phyloP scores from a whole-genome alignment of 2,113 vertebrate genomes.

The Redunca redunca region DNA sequence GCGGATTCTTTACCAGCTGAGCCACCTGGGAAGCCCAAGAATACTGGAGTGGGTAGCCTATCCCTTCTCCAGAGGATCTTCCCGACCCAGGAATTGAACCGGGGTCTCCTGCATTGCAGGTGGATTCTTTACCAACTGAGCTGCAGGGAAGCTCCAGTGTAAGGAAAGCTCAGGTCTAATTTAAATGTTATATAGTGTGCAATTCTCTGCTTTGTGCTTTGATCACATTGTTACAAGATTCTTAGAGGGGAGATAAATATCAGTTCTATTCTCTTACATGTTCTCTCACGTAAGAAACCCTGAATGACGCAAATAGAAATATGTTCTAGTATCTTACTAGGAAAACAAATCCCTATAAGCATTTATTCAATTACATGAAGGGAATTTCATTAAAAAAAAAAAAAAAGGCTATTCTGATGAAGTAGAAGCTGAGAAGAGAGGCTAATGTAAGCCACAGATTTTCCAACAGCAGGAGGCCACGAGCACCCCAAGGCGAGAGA shows the following conservation, averaged over 20 bases:
- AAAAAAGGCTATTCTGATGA: neutral
- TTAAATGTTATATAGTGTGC: neutral
- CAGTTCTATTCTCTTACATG: neutral
- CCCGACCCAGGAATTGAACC: neutral
- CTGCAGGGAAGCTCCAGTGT: neutral
- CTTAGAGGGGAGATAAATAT: slow-evolving; percentile 14
- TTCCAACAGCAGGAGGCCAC: neutral
- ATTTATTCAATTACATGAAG: neutral
- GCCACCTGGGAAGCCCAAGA: neutral
- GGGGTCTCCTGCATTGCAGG: neutral
- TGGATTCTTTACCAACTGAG: neutral
- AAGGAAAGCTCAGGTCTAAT: neutral
- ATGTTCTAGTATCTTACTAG: neutral
- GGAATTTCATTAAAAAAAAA: neutral
- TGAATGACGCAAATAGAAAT: neutral
- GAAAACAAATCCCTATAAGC: neutral
- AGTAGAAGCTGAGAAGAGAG: neutral
- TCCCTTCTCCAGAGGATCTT: neutral
- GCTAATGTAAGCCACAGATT: neutral
- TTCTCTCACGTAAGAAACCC: neutral
- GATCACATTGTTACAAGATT: neutral
- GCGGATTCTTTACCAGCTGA: neutral
- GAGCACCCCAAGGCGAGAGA: neutral
- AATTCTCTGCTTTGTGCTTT: neutral
- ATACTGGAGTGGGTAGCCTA: neutral